phyloP scores from a whole-genome alignment of 1,140 invertebrate species.

The Zaprionus lachaisei region DNA sequence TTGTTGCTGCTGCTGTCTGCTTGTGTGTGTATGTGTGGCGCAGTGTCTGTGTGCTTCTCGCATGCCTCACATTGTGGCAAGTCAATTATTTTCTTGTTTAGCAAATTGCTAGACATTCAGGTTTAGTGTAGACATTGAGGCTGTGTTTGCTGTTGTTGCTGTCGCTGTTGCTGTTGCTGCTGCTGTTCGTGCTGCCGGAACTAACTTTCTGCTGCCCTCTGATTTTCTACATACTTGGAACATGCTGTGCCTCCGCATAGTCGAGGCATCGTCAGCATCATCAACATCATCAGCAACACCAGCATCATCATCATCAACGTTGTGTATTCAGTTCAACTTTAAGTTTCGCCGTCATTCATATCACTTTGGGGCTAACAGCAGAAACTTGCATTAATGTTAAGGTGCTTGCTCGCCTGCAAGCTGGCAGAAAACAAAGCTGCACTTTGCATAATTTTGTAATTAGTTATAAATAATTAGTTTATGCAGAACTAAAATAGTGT shows the following conservation, averaged over 20 bases:
- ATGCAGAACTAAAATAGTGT: not conserved
- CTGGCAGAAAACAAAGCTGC: not conserved
- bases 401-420: not conserved
- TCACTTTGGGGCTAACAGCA: conserved; percentile 55
- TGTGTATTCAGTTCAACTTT: conserved; percentile 31
- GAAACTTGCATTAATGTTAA: conserved; percentile 35
- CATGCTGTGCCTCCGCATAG: conserved; percentile 9
- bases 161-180: conserved; percentile 35
- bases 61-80: conserved; percentile 49
- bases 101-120: conserved; percentile 77
- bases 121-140: conserved; percentile 61
- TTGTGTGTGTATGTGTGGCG: not conserved
- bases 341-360: conserved; percentile 34
- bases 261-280: conserved; percentile 31
- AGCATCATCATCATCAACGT: conserved; percentile 16
- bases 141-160: conserved; percentile 11
- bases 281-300: conserved; percentile 10
- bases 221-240: conserved; percentile 23
- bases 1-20: not conserved
- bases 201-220: conserved; percentile 18
- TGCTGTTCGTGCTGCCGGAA: conserved; percentile 16
- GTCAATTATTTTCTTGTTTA: conserved; percentile 81
- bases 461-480: not conserved
- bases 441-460: not conserved
- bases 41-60: conserved; percentile 4